Percentiles rank a stretch among this genome's conserved stretches.
Evolutionary conservation across 2,113 vertebrate genomes (phyloP).

Genomic region (Sisor rabdophorus): DNA sequence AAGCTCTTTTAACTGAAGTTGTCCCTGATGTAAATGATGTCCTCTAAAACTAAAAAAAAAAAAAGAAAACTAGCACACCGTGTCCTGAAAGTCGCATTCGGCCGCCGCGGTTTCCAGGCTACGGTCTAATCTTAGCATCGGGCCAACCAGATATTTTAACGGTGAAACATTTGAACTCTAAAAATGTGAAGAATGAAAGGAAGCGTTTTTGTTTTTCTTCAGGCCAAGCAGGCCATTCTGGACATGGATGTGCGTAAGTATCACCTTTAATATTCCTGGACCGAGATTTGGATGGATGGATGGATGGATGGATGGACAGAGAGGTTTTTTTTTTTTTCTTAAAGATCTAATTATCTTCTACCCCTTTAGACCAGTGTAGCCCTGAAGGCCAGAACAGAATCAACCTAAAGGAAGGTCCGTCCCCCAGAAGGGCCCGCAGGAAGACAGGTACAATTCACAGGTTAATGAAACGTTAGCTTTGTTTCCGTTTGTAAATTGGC

Average conservation of each 20-base stretch:
- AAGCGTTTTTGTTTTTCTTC: slow-evolving; percentile 17
- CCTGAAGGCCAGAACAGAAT: slow-evolving; percentile 76
- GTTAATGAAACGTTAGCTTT: neutral
- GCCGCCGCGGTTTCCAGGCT: slow-evolving; percentile 19
- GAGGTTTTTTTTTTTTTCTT: neutral
- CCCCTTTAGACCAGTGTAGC: slow-evolving; percentile 79
- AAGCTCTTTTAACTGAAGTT: slow-evolving; percentile 13
- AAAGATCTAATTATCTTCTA: neutral
- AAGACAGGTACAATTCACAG: slow-evolving; percentile 77
- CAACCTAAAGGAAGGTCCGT: slow-evolving; percentile 76
- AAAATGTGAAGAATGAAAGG: neutral
- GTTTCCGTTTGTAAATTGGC: neutral
- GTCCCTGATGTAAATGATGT: slow-evolving; percentile 12
- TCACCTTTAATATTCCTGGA: neutral
- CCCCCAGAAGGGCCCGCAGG: slow-evolving; percentile 79
- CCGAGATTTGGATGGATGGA: neutral
- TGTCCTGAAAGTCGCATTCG: slow-evolving; percentile 13
- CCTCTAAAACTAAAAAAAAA: slow-evolving; percentile 37
- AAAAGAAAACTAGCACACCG: slow-evolving; percentile 9
- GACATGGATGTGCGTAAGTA: slow-evolving; percentile 98
- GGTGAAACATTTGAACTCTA: neutral
- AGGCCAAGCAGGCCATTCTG: slow-evolving; percentile 97
- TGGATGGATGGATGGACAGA: neutral
- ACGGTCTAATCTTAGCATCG: slow-evolving; percentile 1
- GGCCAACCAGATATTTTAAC: neutral